A percentile compares a stretch with the other conserved stretches of the same genome.
These are phyloP conservation scores for Ceraclea dissimilis DNA, from an alignment of 2,888 invertebrate genomes.

Conservation along the genomic window DNA sequence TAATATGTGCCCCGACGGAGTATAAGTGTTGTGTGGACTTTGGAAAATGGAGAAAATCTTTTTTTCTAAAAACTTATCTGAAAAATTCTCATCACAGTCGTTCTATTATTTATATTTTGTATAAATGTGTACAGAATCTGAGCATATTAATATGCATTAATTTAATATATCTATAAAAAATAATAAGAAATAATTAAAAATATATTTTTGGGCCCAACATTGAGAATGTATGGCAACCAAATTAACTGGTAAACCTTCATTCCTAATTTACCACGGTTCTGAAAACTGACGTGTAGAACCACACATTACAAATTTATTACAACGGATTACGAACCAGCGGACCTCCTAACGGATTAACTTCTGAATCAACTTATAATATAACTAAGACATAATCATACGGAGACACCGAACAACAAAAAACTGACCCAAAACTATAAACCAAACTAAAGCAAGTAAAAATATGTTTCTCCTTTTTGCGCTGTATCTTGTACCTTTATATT, in stretches of 20 bases:
- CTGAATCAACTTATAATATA: not conserved
- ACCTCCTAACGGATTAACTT: conserved; percentile 1
- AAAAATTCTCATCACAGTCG: too few relatives aligned
- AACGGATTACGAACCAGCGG: conserved; percentile 11
- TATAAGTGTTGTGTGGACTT: too few relatives aligned
- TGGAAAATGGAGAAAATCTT: too few relatives aligned
- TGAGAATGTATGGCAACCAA: conserved; percentile 11
- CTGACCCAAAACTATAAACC: not conserved
- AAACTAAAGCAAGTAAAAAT: not conserved
- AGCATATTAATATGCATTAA: too few relatives aligned
- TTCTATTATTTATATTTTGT: too few relatives aligned
- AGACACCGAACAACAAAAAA: not conserved
- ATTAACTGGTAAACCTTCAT: conserved; percentile 26
- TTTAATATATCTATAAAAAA: too few relatives aligned
- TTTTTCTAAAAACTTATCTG: too few relatives aligned
- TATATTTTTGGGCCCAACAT: not conserved
- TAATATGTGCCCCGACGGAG: too few relatives aligned
- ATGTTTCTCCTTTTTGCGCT: not conserved
- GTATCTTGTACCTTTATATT: not conserved
- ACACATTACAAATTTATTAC: conserved; percentile 11
- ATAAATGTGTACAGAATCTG: too few relatives aligned
- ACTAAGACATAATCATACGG: not conserved
- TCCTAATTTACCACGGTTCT: conserved; percentile 26
- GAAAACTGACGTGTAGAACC: conserved; percentile 6
- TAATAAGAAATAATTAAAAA: too few relatives aligned